Evolutionary conservation across 1,140 invertebrate genomes (phyloP), one percentile per base, ranked within the genome.

Genomic region (Aporrectodea caliginosa): DNA sequence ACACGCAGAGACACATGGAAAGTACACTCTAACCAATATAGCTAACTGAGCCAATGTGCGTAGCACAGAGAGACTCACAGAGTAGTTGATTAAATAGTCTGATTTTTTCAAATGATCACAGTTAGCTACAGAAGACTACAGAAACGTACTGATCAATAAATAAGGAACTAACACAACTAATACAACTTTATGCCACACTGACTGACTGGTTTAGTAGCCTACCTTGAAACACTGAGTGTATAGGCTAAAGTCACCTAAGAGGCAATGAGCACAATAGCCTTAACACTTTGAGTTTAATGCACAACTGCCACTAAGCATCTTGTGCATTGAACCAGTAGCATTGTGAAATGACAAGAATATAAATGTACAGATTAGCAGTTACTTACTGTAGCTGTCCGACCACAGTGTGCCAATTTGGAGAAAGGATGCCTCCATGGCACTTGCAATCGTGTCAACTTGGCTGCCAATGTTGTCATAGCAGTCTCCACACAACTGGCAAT

Each of bases 381-480:
- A n/a, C n/a, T n/a, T 58, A 58, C 43, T 22, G 43, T 58, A 58
- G 43, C 43, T 58, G 43, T 58, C 43, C 22, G 43, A 58, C 43
- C 43, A 58, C 43, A 58, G 43, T 58, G 6, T 6, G 6, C 6
- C 22, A 58, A 58, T 58, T 22, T 6, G 22, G 6, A 6, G 6
- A 58, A 58, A 58, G 22, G 43, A 58, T 22, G 6, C 22, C 6
- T 58, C 43, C 6, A 58, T 58, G 43, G 6, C 43, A 12, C 43
- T 58, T 6, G 43, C 81, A 43, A 81, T 69, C 16, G 70, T 74
- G 14, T 83, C 82, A 30, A 83, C 79, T 22, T 72, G 74, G 33
- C 27, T 69, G 2, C 78, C 83, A 82, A 82, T 82, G 31, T 70
- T 80, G 32, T 83, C 82, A 75, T 82, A 83, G 71, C 83, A 83